Evolutionary conservation across 2,888 invertebrate genomes (phyloP), one percentile per base, ranked within the genome.

Genomic region (Pasiphila rectangulata): DNA sequence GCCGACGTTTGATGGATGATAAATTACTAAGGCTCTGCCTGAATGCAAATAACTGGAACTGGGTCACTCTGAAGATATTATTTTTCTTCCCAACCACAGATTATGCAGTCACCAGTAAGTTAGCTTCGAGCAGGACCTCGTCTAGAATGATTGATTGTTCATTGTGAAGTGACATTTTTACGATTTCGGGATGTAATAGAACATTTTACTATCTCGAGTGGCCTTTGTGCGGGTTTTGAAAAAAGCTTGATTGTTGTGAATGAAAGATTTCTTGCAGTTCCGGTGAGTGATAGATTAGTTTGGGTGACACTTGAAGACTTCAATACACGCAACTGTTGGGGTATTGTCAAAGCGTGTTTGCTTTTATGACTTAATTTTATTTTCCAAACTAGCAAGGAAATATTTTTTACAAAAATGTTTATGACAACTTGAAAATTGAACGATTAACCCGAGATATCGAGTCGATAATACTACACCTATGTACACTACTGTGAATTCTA

Each of bases 41-140:
- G 84, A 84, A 86, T 88, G 85, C 85, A 87, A 87, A 88, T 87
- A 72, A 78, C 69, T 70, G 69, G 69, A 87, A 86, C 72, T 85
- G 75, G 87, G 86, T 87, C 86, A 85, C 69, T 63, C 54, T 60
- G 64, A 69, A 68, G 72, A 75, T 76, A 80, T 81, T 82, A 49
- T 85, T 83, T 81, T 82, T 76, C 72, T 73, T n/a, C n/a, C n/a
- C n/a, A n/a, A 74, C 75, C 75, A 75, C 75, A 48, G 48, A 38
- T 36, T 52, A 44, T 20, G 30, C 25, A 39, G n/a, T 32, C 15
- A 46, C 16, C 3, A 40, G 43, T 42, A 24, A 9, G 38, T 20
- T 20, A 12, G 35, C 20, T 25, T 43, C 12, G 23, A 51, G 46
- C 55, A 51, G 61, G 68, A 73, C 71, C 70, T 79, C 71, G 68